Base-by-base conservation (phyloP, 2,888 invertebrate species). In the Lasioglossum malachurum region DNA sequence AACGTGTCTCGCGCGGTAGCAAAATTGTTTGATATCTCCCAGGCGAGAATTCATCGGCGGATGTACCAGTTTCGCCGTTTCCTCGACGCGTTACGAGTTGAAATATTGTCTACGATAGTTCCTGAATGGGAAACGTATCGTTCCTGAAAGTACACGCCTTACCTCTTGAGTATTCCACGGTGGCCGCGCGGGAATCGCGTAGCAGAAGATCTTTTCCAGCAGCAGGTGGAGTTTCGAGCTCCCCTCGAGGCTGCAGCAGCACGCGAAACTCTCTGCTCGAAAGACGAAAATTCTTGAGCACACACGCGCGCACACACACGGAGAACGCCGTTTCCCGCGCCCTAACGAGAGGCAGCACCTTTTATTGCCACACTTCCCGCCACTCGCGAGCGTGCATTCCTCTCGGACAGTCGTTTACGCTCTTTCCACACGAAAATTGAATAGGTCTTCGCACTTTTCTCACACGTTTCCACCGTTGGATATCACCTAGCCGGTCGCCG, bases 101-200 rank as follows among this genome's bases (percentile, higher is more conserved):
- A 64, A 64, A 31, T 31, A 64, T 31, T 64, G 64, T 35, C 64
- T 64, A 35, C 16, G 31, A 31, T 31, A 35, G 31, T 31, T 31
- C 2, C 8, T 64, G 64, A 64, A 64, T 64, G 64, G 64, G 31
- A 19, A 64, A 35, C 31, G 64, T 4, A 64, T 19, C 64, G 64
- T 74, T 57, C 69, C 53, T 72, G 31, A 38, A 57, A 41, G 64
- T 35, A 82, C 76, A 57, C 74, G 73, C 49, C 85, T 90, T 89
- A 90, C 89, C 89, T 89, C 89, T 89, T 80, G 57, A 75, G 78
- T 80, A 82, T 91, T 88, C 87, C 83, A 82, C 86, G 86, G 75
- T 84, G 86, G 78, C 64, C 90, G 73, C 78, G 73, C 80, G 88
- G 78, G 75, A 88, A 78, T 87, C 76, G 81, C 77, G 76, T 80